These are phyloP conservation scores for Ashinkailepas kermadecensis DNA, from an alignment of 2,888 invertebrate genomes.

Conservation along the genomic window DNA sequence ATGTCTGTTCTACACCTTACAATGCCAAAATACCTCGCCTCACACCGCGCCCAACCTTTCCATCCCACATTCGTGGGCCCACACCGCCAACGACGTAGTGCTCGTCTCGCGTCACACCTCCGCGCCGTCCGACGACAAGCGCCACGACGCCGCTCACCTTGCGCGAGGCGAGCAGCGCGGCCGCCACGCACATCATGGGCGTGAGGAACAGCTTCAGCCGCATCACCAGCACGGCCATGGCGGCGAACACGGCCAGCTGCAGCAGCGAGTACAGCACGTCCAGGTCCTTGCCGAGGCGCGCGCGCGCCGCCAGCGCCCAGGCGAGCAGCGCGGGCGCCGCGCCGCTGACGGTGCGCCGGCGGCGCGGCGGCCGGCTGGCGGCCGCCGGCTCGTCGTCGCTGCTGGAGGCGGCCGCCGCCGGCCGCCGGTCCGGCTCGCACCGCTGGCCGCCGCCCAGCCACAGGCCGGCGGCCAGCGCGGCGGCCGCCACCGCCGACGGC, in stretches of 20 bases:
- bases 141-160: neutral
- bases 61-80: too few relatives aligned
- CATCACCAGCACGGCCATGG: constrained; percentile 64
- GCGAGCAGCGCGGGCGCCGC: neutral
- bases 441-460: neutral
- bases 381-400: constrained; percentile 7
- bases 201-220: constrained; percentile 67
- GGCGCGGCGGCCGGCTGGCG: neutral
- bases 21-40: too few relatives aligned
- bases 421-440: neutral
- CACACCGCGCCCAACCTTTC: too few relatives aligned
- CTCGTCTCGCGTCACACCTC: neutral
- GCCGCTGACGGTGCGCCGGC: neutral
- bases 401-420: constrained; percentile 2
- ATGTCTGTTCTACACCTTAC: too few relatives aligned
- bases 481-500: constrained; percentile 49
- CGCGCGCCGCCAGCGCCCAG: neutral
- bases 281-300: constrained; percentile 43
- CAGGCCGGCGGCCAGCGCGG: constrained; percentile 36
- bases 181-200: constrained; percentile 66
- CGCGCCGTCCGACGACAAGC: neutral
- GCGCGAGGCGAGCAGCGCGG: constrained; percentile 53
- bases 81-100: too few relatives aligned
- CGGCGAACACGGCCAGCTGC: constrained; percentile 60
- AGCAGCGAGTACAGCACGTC: constrained; percentile 60